Evolutionary conservation across 2,113 vertebrate genomes (phyloP), one percentile per base, ranked within the genome.

Genomic region (Emydura subglobosa): DNA sequence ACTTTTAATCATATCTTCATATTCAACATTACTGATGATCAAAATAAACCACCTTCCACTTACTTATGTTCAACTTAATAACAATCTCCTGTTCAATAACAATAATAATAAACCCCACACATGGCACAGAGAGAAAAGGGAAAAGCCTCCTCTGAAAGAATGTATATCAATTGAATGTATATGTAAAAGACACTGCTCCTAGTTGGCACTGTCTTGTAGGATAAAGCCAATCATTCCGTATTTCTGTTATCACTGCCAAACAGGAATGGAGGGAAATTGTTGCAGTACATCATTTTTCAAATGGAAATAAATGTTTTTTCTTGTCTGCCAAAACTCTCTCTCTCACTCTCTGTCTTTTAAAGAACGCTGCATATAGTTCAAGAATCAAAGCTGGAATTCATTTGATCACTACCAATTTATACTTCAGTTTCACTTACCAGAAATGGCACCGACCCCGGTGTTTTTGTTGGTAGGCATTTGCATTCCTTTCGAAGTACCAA

Each of bases 341-440:
- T 59, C 51, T 39, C 11, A 12, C 51, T 72, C 79, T 83, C 59
- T 61, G 51, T 78, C 57, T 88, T 55, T 93, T n/a, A 89, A 91
- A 92, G 51, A 83, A 53, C 29, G 76, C 4, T 47, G 50, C 27
- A 90, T 86, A 80, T 49, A 88, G 25, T 89, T 82, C n/a, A 39
- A 87, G 72, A 81, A 47, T 86, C 86, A 87, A 96, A 93, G 24
- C 78, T 61, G 91, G 74, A 91, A 81, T 85, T 91, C 55, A 39
- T 84, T 91, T 82, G 72, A 57, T 94, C 82, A 61, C 24, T 65
- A 86, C 57, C 83, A 91, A 87, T 74, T 68, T 55, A 16, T 88
- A 79, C 44, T 88, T 82, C 91, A 91, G 55, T 8, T 85, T 85
- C 72, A 53, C 79, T 93, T 82, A 89, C 53, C 49, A 88, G 24